These are phyloP conservation scores for Trisateles emortualis DNA, from an alignment of 2,888 invertebrate species.

Conservation along the genomic window DNA sequence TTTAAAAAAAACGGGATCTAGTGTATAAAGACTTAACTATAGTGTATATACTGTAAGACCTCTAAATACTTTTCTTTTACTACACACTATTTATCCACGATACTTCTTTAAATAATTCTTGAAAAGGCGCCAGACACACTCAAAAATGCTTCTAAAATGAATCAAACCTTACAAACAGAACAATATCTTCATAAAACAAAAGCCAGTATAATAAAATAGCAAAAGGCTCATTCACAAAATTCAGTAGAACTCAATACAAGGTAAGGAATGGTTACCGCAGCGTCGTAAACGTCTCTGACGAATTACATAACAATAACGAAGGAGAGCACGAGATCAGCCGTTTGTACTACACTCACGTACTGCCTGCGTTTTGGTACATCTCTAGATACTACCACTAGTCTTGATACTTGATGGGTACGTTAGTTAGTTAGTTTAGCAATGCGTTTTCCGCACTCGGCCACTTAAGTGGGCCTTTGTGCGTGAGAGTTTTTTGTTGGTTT, in stretches of 20 bases:
- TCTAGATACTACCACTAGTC: neutral
- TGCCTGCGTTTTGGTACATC: slow-evolving; percentile 42
- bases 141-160: neutral
- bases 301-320: slow-evolving; percentile 77
- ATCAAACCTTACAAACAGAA: neutral
- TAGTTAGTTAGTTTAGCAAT: no score
- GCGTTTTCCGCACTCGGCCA: no score
- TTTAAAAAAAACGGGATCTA: no score
- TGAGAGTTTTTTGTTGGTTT: no score
- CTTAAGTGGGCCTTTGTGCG: no score
- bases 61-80: no score
- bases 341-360: slow-evolving; percentile 54
- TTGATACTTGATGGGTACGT: slow-evolving; percentile 49
- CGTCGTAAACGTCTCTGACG: slow-evolving; percentile 78
- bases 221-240: slow-evolving; percentile 11
- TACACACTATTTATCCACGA: no score
- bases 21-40: no score
- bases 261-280: slow-evolving; percentile 65
- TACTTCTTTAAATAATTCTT: no score
- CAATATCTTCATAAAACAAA: slow-evolving; percentile 3
- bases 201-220: slow-evolving; percentile 8
- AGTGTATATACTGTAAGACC: no score
- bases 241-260: slow-evolving; percentile 22
- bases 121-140: neutral
- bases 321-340: slow-evolving; percentile 41